Evolutionary conservation across 2,113 vertebrate genomes (phyloP).

Genomic region (Apeltes quadracus): DNA sequence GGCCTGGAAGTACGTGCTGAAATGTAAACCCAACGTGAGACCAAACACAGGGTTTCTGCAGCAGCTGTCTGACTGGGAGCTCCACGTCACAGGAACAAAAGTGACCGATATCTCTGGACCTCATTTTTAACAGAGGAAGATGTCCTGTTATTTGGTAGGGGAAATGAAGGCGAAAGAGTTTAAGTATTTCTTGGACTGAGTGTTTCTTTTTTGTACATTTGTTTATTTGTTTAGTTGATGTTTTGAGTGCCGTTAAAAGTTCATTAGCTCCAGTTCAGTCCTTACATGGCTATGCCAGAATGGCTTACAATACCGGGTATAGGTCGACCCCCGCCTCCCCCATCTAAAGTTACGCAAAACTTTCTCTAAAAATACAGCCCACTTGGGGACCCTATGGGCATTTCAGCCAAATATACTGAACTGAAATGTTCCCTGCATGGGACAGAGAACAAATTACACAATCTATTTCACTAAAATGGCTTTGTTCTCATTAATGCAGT

Average conservation of each 20-base stretch:
- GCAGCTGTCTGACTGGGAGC: conserved; percentile 88
- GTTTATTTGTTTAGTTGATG: neutral
- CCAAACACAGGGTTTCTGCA: conserved; percentile 83
- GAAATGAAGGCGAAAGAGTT: neutral
- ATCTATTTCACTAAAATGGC: neutral
- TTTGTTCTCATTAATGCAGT: neutral
- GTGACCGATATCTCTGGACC: conserved; percentile 77
- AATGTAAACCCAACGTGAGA: conserved; percentile 82
- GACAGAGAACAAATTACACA: neutral
- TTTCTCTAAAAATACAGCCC: conserved; percentile 33
- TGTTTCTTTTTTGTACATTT: neutral
- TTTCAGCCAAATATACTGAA: neutral
- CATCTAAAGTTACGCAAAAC: conserved; percentile 14
- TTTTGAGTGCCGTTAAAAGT: neutral
- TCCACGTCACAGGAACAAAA: conserved; percentile 37
- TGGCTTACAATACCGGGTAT: conserved; percentile 1
- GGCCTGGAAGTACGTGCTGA: conserved; percentile 81
- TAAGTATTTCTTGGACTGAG: neutral
- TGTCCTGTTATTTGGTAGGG: neutral
- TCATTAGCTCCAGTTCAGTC: neutral
- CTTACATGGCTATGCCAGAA: conserved; percentile 6
- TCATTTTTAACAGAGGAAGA: conserved; percentile 62
- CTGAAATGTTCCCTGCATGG: neutral
- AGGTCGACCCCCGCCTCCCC: neutral
- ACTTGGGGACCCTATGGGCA: neutral